Evolutionary conservation across 2,888 invertebrate genomes (phyloP).

Genomic region (Choreutis nemorana): DNA sequence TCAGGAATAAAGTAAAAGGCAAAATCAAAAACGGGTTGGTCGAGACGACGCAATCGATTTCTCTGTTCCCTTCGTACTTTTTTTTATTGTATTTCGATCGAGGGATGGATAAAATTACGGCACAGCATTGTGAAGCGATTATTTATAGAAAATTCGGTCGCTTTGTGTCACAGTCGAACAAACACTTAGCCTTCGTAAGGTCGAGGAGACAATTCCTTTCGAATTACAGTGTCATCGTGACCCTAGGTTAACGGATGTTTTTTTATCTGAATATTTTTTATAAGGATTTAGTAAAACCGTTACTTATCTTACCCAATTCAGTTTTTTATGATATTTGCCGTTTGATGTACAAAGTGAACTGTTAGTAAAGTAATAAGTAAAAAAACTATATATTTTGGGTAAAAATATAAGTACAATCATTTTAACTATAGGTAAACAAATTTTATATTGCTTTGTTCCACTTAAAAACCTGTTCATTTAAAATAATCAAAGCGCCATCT

Average conservation of each 20-base stretch:
- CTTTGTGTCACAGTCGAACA: conserved; percentile 53
- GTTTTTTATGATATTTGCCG: too few relatives aligned
- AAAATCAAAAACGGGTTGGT: too few relatives aligned
- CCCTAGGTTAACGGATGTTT: conserved; percentile 29
- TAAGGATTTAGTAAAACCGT: conserved; percentile 27
- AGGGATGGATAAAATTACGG: conserved; percentile 60
- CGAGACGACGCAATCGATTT: conserved; percentile 28
- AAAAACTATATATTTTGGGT: too few relatives aligned
- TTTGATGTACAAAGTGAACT: too few relatives aligned
- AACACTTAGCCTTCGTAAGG: conserved; percentile 21
- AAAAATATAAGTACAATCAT: too few relatives aligned
- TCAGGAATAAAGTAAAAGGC: too few relatives aligned
- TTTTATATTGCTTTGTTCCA: too few relatives aligned
- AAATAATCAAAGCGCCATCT: too few relatives aligned
- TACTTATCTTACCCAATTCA: too few relatives aligned
- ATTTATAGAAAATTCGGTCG: conserved; percentile 62
- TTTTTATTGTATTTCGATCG: conserved; percentile 57
- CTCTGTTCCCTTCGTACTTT: conserved; percentile 31
- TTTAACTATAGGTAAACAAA: too few relatives aligned
- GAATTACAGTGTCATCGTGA: conserved; percentile 33
- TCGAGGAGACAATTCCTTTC: conserved; percentile 27
- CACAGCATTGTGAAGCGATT: conserved; percentile 55
- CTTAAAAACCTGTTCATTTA: too few relatives aligned
- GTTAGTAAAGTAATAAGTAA: too few relatives aligned
- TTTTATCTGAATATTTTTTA: conserved; percentile 21